Evolutionary conservation across 2,113 vertebrate species (phyloP).

Genomic region (Zonotrichia leucophrys): DNA sequence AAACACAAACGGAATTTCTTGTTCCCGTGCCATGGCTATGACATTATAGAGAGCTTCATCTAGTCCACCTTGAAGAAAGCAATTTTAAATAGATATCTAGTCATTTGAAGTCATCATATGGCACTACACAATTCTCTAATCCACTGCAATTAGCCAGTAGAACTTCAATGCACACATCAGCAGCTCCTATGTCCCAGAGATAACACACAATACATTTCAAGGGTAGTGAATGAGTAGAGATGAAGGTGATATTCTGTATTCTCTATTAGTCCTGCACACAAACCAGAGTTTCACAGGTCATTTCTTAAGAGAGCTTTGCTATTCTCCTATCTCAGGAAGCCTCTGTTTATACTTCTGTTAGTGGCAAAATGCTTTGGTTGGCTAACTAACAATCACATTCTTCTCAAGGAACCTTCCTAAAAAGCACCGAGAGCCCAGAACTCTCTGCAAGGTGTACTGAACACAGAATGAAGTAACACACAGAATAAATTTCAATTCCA

Average conservation of each 20-base stretch:
- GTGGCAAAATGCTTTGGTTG: background rate
- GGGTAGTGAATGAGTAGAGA: background rate
- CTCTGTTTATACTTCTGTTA: background rate
- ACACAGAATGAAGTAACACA: background rate
- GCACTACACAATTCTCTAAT: background rate
- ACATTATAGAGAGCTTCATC: conserved; percentile 97
- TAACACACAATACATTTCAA: background rate
- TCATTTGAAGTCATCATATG: background rate
- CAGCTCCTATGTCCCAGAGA: background rate
- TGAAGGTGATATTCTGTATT: background rate
- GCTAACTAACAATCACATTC: background rate
- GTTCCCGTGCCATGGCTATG: conserved; percentile 96
- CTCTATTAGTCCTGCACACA: background rate
- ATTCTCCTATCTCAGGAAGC: background rate
- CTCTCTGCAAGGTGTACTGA: too few species aligned
- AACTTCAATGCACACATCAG: background rate
- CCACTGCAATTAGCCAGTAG: background rate
- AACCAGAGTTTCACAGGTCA: background rate
- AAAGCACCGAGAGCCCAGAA: background rate
- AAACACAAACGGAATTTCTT: conserved; percentile 97
- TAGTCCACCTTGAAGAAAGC: conserved; percentile 83
- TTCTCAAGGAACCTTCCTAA: background rate
- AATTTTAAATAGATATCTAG: background rate
- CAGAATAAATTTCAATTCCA: background rate
- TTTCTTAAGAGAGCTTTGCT: background rate